Conservation (phyloP, 2,113 vertebrate genomes). For the Peromyscus leucopus region DNA sequence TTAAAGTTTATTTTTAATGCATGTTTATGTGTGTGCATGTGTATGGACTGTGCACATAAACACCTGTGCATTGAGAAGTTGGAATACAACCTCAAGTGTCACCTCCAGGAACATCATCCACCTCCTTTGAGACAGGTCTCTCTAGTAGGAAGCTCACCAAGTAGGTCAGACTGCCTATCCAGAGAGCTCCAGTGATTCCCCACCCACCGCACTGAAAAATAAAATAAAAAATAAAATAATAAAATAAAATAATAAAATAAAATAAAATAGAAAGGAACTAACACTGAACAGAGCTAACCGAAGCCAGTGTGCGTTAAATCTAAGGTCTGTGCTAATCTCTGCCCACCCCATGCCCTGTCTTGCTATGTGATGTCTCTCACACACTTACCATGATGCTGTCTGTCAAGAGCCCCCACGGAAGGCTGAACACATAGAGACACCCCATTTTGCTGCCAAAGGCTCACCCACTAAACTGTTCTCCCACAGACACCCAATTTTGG, state of each 20-base stretch:
- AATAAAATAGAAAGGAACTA: neutral
- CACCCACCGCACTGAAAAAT: no score
- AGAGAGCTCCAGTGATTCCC: neutral
- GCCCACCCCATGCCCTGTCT: neutral
- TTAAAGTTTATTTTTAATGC: neutral
- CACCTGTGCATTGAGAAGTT: neutral
- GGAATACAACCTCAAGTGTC: neutral
- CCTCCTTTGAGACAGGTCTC: neutral
- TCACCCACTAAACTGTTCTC: neutral
- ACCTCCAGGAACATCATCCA: neutral
- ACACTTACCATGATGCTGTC: neutral
- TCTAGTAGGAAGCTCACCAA: neutral
- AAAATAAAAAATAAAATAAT: no score
- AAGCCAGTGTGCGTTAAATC: neutral
- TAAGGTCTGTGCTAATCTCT: neutral
- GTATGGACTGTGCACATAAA: neutral
- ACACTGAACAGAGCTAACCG: neutral
- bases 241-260: no score
- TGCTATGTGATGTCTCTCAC: neutral
- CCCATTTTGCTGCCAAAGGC: neutral
- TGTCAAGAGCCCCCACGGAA: neutral
- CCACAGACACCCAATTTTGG: neutral
- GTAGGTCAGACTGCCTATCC: neutral
- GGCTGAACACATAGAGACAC: neutral
- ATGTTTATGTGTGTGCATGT: neutral